These are phyloP conservation scores for Leptinotarsa undecemlineata DNA, from an alignment of 1,140 invertebrate species.

Conservation along the genomic window DNA sequence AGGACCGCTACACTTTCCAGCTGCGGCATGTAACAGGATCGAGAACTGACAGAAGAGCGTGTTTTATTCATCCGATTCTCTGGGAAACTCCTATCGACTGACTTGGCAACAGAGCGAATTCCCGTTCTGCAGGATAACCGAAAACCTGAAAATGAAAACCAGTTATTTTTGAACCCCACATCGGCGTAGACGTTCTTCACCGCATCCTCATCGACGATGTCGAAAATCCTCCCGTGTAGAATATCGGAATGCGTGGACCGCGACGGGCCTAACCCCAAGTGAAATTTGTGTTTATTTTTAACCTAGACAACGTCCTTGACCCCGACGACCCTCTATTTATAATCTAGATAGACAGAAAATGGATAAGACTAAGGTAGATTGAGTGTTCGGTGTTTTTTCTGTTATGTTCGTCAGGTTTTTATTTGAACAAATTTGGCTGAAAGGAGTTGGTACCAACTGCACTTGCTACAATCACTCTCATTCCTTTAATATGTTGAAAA, in stretches of 20 bases:
- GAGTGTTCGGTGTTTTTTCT: slow-evolving; percentile 35
- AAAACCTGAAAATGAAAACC: slow-evolving; percentile 33
- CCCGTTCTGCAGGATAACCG: slow-evolving; percentile 33
- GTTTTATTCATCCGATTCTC: not conserved
- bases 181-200: slow-evolving; percentile 28
- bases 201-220: slow-evolving; percentile 17
- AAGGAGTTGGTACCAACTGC: not conserved
- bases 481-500: no score
- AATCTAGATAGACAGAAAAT: slow-evolving; percentile 29
- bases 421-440: not conserved
- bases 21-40: not conserved
- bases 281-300: slow-evolving; percentile 37
- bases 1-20: no score
- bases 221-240: slow-evolving; percentile 13
- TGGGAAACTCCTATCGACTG: not conserved
- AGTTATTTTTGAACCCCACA: slow-evolving; percentile 37
- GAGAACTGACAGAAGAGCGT: not conserved
- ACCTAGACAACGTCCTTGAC: slow-evolving; percentile 31
- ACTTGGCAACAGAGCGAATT: slow-evolving; percentile 15
- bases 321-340: slow-evolving; percentile 35
- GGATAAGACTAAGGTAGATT: slow-evolving; percentile 35
- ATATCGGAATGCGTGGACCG: not conserved
- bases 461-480: no score
- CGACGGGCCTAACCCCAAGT: slow-evolving; percentile 23
- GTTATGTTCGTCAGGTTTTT: not conserved